Base-by-base conservation (phyloP, 2,113 vertebrate genomes). In the Lophura nycthemera region DNA sequence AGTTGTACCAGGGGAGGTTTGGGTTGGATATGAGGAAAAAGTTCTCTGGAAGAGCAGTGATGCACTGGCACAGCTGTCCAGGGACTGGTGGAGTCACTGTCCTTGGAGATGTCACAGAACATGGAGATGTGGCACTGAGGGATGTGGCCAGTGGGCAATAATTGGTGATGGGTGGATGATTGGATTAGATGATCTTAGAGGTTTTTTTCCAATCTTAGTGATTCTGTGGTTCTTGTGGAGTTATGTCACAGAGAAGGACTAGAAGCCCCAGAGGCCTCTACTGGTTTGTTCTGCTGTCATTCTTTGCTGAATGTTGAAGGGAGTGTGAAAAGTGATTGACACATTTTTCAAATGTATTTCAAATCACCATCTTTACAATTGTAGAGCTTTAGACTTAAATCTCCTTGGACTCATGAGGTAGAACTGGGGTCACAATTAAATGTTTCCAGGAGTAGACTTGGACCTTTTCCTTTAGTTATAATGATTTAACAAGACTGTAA, bases 371-470 rank as follows among this genome's bases (percentile, higher is more conserved):
- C 72, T 56, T 79, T 61, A 18, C 12, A 69, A 12, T 65, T 77
- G 67, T 48, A 63, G 52, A 91, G 82, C n/a, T 86, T 87, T 84
- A 74, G 83, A 84, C 48, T 83, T 76, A 89, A 80, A 89, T 87
- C 48, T 42, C 66, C 34, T 27, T 47, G 52, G 52, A 43, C n/a
- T 70, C 25, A 19, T 63, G 36, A n/a, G 30, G 38, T 32, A 72
- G 25, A 54, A 9, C 13, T 65, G 34, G 30, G 74, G 50, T 34
- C 70, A 21, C 38, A 70, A n/a, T 3, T 86, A 50, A 22, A 71
- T 30, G n/a, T 70, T 67, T 80, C 22, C 10, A 38, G 36, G n/a
- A 42, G 47, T 30, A 71, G 57, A 42, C 54, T 84, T 59, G 34
- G 43, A 59, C 38, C 20, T 84, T 72, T 79, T 77, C 22, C 69